Percentiles rank a stretch among this genome's conserved stretches.
phyloP scores from a whole-genome alignment of 2,888 invertebrate species.

The Hyles lineata region DNA sequence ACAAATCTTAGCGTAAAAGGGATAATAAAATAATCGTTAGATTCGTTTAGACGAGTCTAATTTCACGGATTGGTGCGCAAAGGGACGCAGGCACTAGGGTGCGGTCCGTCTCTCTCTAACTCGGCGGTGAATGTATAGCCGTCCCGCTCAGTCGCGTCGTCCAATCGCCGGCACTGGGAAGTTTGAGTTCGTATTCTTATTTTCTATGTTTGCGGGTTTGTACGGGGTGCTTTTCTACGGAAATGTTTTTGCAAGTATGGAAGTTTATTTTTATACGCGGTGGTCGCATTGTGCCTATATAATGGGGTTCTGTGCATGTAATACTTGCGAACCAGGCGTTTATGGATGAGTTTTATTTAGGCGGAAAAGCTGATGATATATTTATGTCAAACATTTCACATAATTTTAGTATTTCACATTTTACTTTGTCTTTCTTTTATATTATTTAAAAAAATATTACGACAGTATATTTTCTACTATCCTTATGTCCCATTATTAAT shows the following conservation, averaged over 20 bases:
- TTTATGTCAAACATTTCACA: neutral
- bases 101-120: conserved; percentile 57
- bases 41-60: conserved; percentile 85
- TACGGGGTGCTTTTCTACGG: conserved; percentile 44
- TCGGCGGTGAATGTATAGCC: conserved; percentile 34
- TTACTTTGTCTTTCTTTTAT: no score
- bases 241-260: conserved; percentile 40
- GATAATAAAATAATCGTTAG: conserved; percentile 85
- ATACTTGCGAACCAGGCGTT: neutral
- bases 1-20: conserved; percentile 85
- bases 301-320: neutral
- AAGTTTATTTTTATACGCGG: conserved; percentile 59
- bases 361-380: neutral
- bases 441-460: no score
- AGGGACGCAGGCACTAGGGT: conserved; percentile 73
- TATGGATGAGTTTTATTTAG: neutral
- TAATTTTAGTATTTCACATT: no score
- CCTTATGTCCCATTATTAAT: no score
- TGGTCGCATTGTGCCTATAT: conserved; percentile 54
- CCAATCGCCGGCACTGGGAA: conserved; percentile 63
- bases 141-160: conserved; percentile 59
- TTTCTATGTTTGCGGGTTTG: conserved; percentile 72
- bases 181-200: conserved; percentile 63
- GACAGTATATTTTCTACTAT: no score
- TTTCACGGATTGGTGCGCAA: conserved; percentile 83